phyloP scores from a whole-genome alignment of 2,888 invertebrate species.

The Heliconius cydno region DNA sequence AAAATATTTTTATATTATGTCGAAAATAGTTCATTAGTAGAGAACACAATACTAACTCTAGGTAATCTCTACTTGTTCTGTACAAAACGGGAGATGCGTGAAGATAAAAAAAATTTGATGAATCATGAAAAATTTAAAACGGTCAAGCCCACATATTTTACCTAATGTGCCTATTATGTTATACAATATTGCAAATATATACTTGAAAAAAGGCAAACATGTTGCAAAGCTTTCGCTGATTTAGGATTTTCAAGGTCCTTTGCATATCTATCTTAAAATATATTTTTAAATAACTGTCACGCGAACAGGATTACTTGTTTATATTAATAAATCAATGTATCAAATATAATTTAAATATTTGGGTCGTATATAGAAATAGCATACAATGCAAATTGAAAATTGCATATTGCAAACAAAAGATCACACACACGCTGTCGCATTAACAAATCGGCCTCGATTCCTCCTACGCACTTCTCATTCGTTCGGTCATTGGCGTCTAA shows the following conservation, averaged over 20 bases:
- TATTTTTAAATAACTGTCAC: background rate
- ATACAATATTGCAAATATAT: conserved; percentile 26
- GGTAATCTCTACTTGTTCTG: background rate
- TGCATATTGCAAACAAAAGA: conserved; percentile 67
- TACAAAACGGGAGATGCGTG: background rate
- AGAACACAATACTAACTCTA: background rate
- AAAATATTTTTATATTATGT: background rate
- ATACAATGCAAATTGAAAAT: conserved; percentile 70
- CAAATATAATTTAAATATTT: conserved; percentile 33
- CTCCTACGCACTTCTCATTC: conserved; percentile 65
- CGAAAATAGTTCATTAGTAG: background rate
- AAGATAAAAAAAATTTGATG: background rate
- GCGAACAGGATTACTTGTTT: background rate
- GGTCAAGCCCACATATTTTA: conserved; percentile 6
- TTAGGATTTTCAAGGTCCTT: conserved; percentile 20
- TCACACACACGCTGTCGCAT: conserved; percentile 59
- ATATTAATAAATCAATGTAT: background rate
- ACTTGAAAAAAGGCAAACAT: conserved; percentile 17
- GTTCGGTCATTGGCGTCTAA: conserved; percentile 71
- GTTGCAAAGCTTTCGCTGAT: conserved; percentile 19
- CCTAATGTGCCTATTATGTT: conserved; percentile 4
- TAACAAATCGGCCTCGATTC: conserved; percentile 69
- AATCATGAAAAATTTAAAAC: conserved; percentile 3
- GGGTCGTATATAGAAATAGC: conserved; percentile 51
- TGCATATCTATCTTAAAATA: conserved; percentile 6